Evolutionary conservation across 1,140 invertebrate species (phyloP).

Genomic region (Euglossa dilemma): DNA sequence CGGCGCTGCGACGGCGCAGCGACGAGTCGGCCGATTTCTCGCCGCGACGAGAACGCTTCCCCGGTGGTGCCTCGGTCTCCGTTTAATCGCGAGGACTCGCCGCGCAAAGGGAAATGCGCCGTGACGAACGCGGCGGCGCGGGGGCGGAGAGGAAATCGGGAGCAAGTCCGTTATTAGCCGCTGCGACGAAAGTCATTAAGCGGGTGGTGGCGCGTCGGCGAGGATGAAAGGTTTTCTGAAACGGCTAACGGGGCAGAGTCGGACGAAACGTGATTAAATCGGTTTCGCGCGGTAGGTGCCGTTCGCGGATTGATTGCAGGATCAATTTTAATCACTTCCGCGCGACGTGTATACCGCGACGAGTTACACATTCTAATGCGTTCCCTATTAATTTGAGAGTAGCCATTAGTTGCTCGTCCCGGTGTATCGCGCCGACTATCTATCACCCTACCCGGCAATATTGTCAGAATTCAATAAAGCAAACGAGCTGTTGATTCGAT

Average conservation of each 20-base stretch:
- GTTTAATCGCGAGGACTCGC: no score
- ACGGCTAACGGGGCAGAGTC: not conserved
- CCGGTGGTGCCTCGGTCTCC: no score
- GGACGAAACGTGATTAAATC: conserved; percentile 41
- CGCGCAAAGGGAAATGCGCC: no score
- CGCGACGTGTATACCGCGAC: conserved; percentile 1
- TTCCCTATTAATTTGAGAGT: conserved; percentile 54
- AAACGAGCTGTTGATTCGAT: conserved; percentile 53
- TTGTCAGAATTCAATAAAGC: conserved; percentile 53
- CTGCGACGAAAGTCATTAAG: conserved; percentile 13
- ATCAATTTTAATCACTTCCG: conserved; percentile 57
- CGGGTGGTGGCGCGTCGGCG: no score
- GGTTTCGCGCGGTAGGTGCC: conserved; percentile 24
- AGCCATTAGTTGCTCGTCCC: conserved; percentile 15
- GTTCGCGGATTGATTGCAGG: conserved; percentile 43
- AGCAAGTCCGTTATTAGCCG: not conserved
- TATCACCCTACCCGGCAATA: conserved; percentile 34
- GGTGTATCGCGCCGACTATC: conserved; percentile 9
- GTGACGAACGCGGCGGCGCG: no score
- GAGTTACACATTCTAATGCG: conserved; percentile 45
- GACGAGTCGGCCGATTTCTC: not conserved
- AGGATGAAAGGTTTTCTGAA: conserved; percentile 24
- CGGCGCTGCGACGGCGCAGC: no score
- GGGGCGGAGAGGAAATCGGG: no score
- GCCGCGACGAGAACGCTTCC: not conserved